A percentile compares a stretch with the other conserved stretches of the same genome.
Evolutionary conservation across 2,888 invertebrate genomes (phyloP).

Genomic region (Dolichomitus sp.): DNA sequence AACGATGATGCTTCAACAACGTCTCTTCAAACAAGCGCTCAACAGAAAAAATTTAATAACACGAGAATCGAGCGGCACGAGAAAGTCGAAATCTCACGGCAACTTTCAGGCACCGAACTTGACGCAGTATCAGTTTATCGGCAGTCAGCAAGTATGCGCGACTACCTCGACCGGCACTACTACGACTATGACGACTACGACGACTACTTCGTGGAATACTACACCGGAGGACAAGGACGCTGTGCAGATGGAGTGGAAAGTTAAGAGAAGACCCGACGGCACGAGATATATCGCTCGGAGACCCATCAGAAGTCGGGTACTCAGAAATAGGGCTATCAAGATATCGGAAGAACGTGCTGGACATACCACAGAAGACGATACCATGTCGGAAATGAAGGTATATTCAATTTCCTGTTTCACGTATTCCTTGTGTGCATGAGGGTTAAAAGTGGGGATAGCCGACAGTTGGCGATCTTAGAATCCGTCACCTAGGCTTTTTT

Average conservation of each 20-base stretch:
- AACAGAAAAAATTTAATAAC: conserved; percentile 82
- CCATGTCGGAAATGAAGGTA: conserved; percentile 92
- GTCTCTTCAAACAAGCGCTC: conserved; percentile 88
- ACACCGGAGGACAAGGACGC: conserved; percentile 79
- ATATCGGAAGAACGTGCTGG: conserved; percentile 90
- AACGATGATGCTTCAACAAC: conserved; percentile 90
- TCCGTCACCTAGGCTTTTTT: too few relatives aligned
- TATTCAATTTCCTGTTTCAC: conserved; percentile 6
- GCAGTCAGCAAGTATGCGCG: conserved; percentile 87
- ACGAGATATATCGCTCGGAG: conserved; percentile 92
- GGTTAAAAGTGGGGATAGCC: too few relatives aligned
- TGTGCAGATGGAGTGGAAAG: conserved; percentile 91
- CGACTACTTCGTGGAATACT: conserved; percentile 63
- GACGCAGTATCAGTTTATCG: conserved; percentile 88
- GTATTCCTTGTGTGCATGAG: not conserved
- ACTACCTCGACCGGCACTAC: conserved; percentile 67
- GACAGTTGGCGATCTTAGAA: too few relatives aligned
- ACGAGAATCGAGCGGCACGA: conserved; percentile 72
- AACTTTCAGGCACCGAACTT: conserved; percentile 88
- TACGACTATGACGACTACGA: conserved; percentile 29
- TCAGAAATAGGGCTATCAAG: conserved; percentile 90
- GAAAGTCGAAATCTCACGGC: conserved; percentile 81
- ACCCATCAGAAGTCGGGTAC: conserved; percentile 90
- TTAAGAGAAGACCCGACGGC: conserved; percentile 92
- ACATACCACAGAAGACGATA: conserved; percentile 92